Base-by-base conservation (phyloP, 2,797 vertebrate genomes). In the Naso thynnoides region DNA sequence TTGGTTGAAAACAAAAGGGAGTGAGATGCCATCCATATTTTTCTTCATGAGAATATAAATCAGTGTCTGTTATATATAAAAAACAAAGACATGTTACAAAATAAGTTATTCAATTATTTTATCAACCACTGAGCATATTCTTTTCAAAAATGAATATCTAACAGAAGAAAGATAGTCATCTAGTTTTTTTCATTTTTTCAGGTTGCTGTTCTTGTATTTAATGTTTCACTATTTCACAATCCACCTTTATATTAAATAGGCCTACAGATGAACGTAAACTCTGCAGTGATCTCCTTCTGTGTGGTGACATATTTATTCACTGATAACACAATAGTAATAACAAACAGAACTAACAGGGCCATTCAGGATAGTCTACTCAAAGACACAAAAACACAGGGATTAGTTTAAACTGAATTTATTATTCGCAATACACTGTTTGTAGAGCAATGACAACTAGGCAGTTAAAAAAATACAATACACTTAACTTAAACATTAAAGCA, bases 401-500 rank as follows among this genome's bases (percentile, higher is more conserved):
- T 33, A 79, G 86, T 92, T 91, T 86, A 90, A 90, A 79, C 74
- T 59, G 84, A 92, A 86, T 95, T 95, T 95, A 94, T 95, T 93
- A 89, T 81, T 85, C 94, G 87, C 89, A 88, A 86, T 92, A 93
- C 87, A 90, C 85, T 78, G 77, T 93, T 86, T 82, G 71, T 93
- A 82, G 86, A 94, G 91, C 90, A 91, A 90, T 90, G 88, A 91
- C 90, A 86, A 86, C 92, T 91, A 94, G 86, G 86, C 90, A 93
- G 88, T 94, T 92, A 94, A 92, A 94, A 94, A 93, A 94, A 91
- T 86, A 94, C 90, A 93, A 90, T 90, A 90, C 87, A 92, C 87
- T 93, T 93, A 93, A 94, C 87, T 92, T 94, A 93, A 92, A 94
- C 86, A 83, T 91, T 84, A 92, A 88, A 93, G 87, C 85, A 91